Base-by-base conservation (phyloP, 2,113 vertebrate genomes). In the Sprattus sprattus region DNA sequence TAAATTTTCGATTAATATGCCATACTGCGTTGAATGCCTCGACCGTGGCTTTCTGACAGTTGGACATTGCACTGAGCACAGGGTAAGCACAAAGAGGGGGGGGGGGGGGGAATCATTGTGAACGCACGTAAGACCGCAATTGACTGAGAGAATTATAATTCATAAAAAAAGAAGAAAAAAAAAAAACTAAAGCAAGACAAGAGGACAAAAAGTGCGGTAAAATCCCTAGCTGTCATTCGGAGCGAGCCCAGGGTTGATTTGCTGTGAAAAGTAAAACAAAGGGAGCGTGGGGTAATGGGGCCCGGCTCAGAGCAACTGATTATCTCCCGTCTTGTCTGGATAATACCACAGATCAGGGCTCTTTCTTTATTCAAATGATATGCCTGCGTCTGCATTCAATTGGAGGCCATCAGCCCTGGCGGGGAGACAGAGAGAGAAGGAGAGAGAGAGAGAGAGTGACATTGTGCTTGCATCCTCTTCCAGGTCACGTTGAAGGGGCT, bases 331-430 rank as follows among this genome's bases (percentile, higher is more conserved):
- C 87, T 90, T 91, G 87, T 91, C 89, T 88, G 87, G 88, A 88
- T 89, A 89, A 91, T 89, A 89, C 87, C 87, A 85, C 85, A 83
- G 85, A 89, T 90, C 87, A 90, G 86, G 84, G 85, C 84, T 88
- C 87, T 87, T 90, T 90, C 88, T 90, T 91, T 89, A 92, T 89
- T 89, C 86, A 88, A 88, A 86, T 88, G 85, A 89, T 89, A n/a
- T 89, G 89, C 82, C 85, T 86, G 89, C 89, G 82, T 82, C 67
- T 85, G 84, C 82, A 84, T 89, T 82, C 88, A 52, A 88, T 89
- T 83, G 88, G 87, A 88, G 87, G 90, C 88, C 89, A 89, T 92
- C 89, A 86, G 78, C 86, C 88, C 86, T 84, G 75, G 67, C 81
- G 39, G 50, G 87, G 88, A 54, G 52, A 71, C 25, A 71, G 64